These are phyloP conservation scores for Elgonia sp. DNA, from an alignment of 2,888 invertebrate genomes.

Conservation along the genomic window DNA sequence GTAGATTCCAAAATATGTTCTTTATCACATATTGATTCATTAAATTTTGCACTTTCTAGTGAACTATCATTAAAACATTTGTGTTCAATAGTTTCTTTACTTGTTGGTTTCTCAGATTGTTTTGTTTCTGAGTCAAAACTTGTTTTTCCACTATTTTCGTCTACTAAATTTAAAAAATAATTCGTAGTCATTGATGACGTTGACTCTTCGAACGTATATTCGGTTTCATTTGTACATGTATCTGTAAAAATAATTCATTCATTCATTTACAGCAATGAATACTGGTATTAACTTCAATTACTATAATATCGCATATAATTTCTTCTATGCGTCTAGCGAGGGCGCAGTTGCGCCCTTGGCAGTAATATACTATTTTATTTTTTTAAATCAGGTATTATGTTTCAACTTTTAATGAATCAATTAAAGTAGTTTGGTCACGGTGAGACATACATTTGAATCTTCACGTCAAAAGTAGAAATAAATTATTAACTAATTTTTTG, in stretches of 20 bases:
- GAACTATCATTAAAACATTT: slow-evolving; percentile 8
- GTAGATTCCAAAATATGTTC: slow-evolving; percentile 9
- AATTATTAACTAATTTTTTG: no score
- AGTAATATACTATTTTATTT: no score
- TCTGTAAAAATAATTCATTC: slow-evolving; percentile 3
- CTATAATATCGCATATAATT: background rate
- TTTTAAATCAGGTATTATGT: no score
- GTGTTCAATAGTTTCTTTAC: background rate
- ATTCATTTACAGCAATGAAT: background rate
- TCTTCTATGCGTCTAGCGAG: background rate
- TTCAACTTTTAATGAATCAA: no score
- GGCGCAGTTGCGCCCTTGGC: no score
- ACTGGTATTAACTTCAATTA: background rate
- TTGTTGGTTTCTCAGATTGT: slow-evolving; percentile 9
- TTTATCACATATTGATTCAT: slow-evolving; percentile 7
- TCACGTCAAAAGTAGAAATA: no score
- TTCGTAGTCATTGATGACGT: slow-evolving; percentile 12
- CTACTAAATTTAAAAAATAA: slow-evolving; percentile 7
- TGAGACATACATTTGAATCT: no score
- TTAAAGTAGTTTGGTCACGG: no score
- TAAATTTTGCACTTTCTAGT: slow-evolving; percentile 1
- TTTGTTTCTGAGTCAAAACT: background rate
- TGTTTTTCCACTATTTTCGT: background rate
- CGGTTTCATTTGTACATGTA: background rate
- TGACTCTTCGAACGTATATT: background rate